These are phyloP conservation scores for Scopus umbretta DNA, from an alignment of 2,113 vertebrate genomes.

Conservation along the genomic window DNA sequence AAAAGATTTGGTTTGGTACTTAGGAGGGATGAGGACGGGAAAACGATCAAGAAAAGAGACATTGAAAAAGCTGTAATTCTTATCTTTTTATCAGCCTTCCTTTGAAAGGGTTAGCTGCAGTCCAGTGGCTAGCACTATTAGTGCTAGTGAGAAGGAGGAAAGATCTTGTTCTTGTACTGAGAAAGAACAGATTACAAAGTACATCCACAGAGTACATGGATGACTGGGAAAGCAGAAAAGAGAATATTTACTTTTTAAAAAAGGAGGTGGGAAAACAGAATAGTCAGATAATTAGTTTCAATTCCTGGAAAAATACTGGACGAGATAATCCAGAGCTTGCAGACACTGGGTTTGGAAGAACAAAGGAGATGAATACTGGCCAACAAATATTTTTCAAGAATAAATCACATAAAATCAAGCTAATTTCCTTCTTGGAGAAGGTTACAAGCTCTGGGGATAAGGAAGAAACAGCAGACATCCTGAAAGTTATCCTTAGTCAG, in stretches of 20 bases:
- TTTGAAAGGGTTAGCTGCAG: constrained; percentile 26
- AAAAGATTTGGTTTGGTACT: background rate
- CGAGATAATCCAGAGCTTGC: constrained; percentile 5
- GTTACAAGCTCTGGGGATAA: constrained; percentile 9
- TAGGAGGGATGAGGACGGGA: background rate
- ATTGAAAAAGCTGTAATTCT: background rate
- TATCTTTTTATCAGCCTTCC: constrained; percentile 34
- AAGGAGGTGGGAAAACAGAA: background rate
- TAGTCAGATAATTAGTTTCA: background rate
- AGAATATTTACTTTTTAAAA: background rate
- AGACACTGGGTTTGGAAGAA: constrained; percentile 5
- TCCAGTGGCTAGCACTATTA: background rate
- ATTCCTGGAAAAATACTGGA: constrained; percentile 31
- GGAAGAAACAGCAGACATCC: background rate
- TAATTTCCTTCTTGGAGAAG: constrained; percentile 28
- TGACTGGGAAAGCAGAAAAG: constrained; percentile 9
- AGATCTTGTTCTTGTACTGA: constrained; percentile 1
- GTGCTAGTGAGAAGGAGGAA: background rate
- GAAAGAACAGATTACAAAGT: constrained; percentile 16
- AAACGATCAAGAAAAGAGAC: background rate
- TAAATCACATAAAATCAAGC: constrained; percentile 25
- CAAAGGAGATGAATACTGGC: constrained; percentile 23
- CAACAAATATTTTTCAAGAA: constrained; percentile 19
- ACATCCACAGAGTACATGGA: background rate
- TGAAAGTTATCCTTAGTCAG: constrained; percentile 20